phyloP scores from a whole-genome alignment of 2,797 vertebrate species.

The Epinephelus awoara region DNA sequence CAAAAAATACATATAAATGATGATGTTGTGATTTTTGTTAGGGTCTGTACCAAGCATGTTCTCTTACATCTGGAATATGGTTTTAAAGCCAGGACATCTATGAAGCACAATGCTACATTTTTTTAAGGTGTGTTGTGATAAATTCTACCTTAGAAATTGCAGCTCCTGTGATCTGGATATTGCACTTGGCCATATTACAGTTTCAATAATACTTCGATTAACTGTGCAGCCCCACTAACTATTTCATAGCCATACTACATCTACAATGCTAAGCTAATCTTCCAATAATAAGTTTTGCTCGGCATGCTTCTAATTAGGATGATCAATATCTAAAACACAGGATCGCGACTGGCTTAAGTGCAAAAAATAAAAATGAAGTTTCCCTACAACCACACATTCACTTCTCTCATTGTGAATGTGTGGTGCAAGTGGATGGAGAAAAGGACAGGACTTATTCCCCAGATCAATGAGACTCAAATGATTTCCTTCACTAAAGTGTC shows the following conservation, averaged over 20 bases:
- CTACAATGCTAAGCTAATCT: neutral
- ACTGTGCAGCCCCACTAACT: no score
- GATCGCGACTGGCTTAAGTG: slow-evolving; percentile 1
- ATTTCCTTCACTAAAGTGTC: slow-evolving; percentile 53
- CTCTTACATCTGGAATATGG: no score
- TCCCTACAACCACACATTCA: neutral
- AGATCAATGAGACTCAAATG: slow-evolving; percentile 53
- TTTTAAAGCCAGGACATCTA: no score
- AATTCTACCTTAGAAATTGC: no score
- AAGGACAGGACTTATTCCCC: slow-evolving; percentile 18
- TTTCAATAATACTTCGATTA: no score
- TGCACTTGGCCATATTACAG: no score
- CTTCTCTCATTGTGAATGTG: neutral
- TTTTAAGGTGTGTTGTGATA: no score
- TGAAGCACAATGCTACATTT: no score
- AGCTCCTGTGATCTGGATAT: no score
- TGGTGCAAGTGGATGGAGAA: neutral
- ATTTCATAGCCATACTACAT: neutral
- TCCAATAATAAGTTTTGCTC: neutral
- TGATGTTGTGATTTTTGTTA: no score
- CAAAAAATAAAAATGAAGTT: neutral
- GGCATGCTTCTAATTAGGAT: neutral
- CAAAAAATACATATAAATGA: no score
- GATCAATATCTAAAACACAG: neutral
- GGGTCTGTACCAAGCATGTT: no score